A percentile compares a stretch with the other conserved stretches of the same genome.
Evolutionary conservation across 37 sponge, comb jelly and placozoan genomes (phyloP).

Genomic region (Hormiphora californensis): DNA sequence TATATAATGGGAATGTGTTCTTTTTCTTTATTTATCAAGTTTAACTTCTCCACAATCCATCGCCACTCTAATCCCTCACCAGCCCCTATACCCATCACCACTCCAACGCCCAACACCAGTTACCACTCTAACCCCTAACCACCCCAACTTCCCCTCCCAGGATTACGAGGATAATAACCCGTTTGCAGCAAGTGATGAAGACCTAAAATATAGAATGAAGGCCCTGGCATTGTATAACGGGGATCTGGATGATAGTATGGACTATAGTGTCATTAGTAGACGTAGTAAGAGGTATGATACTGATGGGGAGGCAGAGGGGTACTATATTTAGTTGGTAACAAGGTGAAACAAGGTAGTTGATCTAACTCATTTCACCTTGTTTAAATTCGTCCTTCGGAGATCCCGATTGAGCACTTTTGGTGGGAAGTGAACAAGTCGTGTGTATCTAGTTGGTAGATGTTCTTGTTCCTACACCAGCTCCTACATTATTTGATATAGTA

Average conservation of each 20-base stretch:
- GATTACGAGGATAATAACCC: not conserved
- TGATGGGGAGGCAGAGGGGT: too few species aligned
- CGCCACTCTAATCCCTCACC: not conserved
- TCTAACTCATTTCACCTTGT: too few species aligned
- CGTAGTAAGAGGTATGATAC: not conserved
- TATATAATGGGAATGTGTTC: too few species aligned
- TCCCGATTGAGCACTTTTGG: too few species aligned
- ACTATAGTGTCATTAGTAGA: not conserved
- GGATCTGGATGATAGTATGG: not conserved
- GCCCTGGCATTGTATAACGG: slow-evolving; percentile 3
- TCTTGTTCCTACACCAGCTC: too few species aligned
- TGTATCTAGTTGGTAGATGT: too few species aligned
- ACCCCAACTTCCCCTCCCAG: not conserved
- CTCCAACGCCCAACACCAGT: too few species aligned
- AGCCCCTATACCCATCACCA: not conserved
- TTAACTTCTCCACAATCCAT: not conserved
- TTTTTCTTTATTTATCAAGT: not conserved
- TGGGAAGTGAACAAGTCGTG: too few species aligned
- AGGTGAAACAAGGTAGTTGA: too few species aligned
- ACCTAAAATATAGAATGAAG: not conserved
- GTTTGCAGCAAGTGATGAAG: not conserved
- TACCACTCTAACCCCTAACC: not conserved
- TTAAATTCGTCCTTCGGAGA: too few species aligned
- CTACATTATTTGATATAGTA: too few species aligned
- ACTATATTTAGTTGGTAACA: too few species aligned